phyloP scores from a whole-genome alignment of 2,797 vertebrate genomes.

The Hemibagrus guttatus region DNA sequence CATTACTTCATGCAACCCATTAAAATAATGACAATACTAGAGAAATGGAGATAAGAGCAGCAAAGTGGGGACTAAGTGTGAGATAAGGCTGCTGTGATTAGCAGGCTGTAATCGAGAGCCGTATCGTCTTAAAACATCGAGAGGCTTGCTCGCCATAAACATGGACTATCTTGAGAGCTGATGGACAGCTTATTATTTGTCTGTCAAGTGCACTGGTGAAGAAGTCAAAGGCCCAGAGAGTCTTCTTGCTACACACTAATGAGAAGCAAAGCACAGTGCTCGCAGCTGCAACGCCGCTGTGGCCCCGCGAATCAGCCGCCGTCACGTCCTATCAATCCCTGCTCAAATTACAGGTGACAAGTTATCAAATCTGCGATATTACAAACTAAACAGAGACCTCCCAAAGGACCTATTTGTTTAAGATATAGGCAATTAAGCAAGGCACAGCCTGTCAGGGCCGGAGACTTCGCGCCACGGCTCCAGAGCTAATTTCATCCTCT shows the following conservation, averaged over 20 bases:
- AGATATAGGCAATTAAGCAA: constrained; percentile 63
- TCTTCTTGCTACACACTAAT: constrained; percentile 38
- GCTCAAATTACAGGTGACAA: constrained; percentile 63
- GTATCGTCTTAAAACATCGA: constrained; percentile 51
- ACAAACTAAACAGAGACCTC: constrained; percentile 62
- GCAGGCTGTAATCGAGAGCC: constrained; percentile 45
- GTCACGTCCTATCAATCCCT: constrained; percentile 56
- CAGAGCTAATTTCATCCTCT: constrained; percentile 58
- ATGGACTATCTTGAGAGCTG: constrained; percentile 49
- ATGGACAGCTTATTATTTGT: constrained; percentile 59
- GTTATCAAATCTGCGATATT: constrained; percentile 62
- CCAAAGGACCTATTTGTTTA: constrained; percentile 57
- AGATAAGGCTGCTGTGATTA: constrained; percentile 45
- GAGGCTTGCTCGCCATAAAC: constrained; percentile 46
- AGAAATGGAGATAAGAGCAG: constrained; percentile 32
- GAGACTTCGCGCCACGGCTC: constrained; percentile 33
- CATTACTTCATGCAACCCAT: constrained; percentile 44
- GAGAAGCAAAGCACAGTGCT: constrained; percentile 41
- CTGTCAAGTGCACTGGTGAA: constrained; percentile 38
- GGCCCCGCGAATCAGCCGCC: constrained; percentile 43
- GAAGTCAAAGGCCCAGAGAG: constrained; percentile 38
- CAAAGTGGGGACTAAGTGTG: constrained; percentile 16
- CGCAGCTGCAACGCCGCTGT: constrained; percentile 27
- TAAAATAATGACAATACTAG: constrained; percentile 31
- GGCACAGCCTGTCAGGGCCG: constrained; percentile 52